A percentile compares a stretch with the other conserved stretches of the same genome.
These are phyloP conservation scores for Lottia gigantea DNA, from an alignment of 2,888 invertebrate genomes.

Conservation along the genomic window DNA sequence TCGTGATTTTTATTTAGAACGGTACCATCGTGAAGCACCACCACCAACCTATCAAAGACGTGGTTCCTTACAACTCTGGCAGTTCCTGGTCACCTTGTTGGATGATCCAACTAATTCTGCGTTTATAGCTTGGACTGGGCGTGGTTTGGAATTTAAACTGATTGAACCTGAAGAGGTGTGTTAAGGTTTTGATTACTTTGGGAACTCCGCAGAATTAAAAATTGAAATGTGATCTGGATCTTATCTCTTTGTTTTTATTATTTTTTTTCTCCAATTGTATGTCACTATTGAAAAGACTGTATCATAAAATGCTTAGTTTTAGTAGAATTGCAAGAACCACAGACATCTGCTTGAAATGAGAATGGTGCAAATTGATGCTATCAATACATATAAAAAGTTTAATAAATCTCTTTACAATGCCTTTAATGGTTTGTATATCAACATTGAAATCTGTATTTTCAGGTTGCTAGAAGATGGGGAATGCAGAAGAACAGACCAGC, in stretches of 20 bases:
- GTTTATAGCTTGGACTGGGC: slow-evolving; percentile 90
- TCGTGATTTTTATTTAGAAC: slow-evolving; percentile 57
- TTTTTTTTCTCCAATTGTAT: neutral
- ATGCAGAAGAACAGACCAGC: slow-evolving; percentile 96
- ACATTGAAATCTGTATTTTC: slow-evolving; percentile 30
- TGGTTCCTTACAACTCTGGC: slow-evolving; percentile 81
- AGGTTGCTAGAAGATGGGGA: slow-evolving; percentile 95
- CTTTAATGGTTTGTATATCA: no score
- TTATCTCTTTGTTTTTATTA: slow-evolving; percentile 1
- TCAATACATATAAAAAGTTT: no score
- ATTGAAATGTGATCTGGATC: no score
- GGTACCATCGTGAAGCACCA: slow-evolving; percentile 52
- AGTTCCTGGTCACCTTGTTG: slow-evolving; percentile 86
- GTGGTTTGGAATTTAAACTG: slow-evolving; percentile 94
- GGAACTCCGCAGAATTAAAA: no score
- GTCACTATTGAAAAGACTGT: no score
- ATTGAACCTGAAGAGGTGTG: slow-evolving; percentile 92
- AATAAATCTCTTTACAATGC: no score
- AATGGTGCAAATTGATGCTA: no score
- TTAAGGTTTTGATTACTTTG: neutral
- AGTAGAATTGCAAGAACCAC: no score
- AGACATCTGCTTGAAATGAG: no score
- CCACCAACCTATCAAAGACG: slow-evolving; percentile 64
- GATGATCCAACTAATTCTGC: slow-evolving; percentile 69
- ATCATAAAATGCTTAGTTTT: no score